phyloP scores from a whole-genome alignment of 2,797 vertebrate genomes.

The Silurus aristotelis region DNA sequence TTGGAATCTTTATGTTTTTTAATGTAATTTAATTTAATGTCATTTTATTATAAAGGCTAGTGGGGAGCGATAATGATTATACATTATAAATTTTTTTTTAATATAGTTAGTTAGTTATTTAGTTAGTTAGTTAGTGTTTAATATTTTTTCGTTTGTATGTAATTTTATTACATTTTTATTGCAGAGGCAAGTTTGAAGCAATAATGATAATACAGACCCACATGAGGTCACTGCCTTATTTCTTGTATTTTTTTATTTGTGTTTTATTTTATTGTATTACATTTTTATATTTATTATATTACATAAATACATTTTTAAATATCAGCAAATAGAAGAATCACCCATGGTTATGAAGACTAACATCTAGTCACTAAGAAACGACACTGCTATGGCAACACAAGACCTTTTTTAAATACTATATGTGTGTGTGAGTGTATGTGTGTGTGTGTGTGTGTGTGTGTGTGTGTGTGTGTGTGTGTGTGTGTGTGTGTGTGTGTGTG shows the following conservation, averaged over 20 bases:
- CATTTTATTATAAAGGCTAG: too few species aligned
- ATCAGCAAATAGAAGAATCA: not conserved
- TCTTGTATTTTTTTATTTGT: too few species aligned
- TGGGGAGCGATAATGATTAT: too few species aligned
- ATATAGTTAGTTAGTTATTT: too few species aligned
- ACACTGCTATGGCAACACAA: slow-evolving; percentile 5
- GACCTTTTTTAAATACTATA: slow-evolving; percentile 1
- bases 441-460: slow-evolving; percentile 33
- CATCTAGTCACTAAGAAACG: slow-evolving; percentile 6
- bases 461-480: slow-evolving; percentile 20
- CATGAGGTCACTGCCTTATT: not conserved
- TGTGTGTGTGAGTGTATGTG: slow-evolving; percentile 6
- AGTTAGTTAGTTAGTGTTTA: too few species aligned
- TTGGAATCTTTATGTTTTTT: too few species aligned
- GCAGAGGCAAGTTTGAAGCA: not conserved
- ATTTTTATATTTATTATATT: too few species aligned
- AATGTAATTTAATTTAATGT: too few species aligned
- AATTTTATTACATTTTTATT: not conserved
- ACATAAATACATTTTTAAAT: not conserved
- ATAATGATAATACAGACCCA: too few species aligned
- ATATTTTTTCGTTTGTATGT: too few species aligned
- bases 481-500: slow-evolving; percentile 25
- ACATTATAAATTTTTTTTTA: too few species aligned
- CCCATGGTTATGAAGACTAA: not conserved
- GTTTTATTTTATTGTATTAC: not conserved